Percentiles rank a stretch among this genome's conserved stretches.
phyloP scores from a whole-genome alignment of 2,797 vertebrate genomes.

The Denticeps clupeoides region DNA sequence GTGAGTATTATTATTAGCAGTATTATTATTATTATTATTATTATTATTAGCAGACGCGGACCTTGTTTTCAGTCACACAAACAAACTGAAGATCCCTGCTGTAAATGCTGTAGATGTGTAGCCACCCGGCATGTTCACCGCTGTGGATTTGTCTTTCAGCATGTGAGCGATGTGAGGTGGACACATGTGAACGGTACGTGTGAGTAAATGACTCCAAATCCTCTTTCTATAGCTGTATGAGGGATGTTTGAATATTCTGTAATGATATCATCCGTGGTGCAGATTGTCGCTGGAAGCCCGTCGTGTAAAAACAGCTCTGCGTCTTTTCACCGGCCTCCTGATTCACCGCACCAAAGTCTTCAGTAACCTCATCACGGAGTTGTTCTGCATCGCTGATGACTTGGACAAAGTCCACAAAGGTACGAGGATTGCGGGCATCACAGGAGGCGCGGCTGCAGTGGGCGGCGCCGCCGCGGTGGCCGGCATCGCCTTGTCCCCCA shows the following conservation, averaged over 20 bases:
- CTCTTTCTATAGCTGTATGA: too few species aligned
- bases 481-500: slow-evolving; percentile 33
- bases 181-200: too few species aligned
- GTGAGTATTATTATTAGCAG: slow-evolving; percentile 13
- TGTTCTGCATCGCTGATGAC: slow-evolving; percentile 26
- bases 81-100: too few species aligned
- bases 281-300: slow-evolving; percentile 19
- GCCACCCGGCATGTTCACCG: too few species aligned
- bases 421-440: slow-evolving; percentile 37
- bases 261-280: too few species aligned
- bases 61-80: too few species aligned
- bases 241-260: too few species aligned
- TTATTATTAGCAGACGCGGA: too few species aligned
- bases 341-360: slow-evolving; percentile 1
- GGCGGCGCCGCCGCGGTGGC: slow-evolving; percentile 35
- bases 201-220: too few species aligned
- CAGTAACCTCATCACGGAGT: neutral
- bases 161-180: slow-evolving; percentile 10
- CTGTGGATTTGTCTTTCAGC: slow-evolving; percentile 20
- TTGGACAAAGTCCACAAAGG: slow-evolving; percentile 27
- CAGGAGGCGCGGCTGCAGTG: slow-evolving; percentile 27
- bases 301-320: slow-evolving; percentile 16
- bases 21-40: neutral
- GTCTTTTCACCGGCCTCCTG: slow-evolving; percentile 22
- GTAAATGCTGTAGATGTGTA: too few species aligned